These are phyloP conservation scores for Thunnus albacares DNA, from an alignment of 2,797 vertebrate species.

Conservation along the genomic window DNA sequence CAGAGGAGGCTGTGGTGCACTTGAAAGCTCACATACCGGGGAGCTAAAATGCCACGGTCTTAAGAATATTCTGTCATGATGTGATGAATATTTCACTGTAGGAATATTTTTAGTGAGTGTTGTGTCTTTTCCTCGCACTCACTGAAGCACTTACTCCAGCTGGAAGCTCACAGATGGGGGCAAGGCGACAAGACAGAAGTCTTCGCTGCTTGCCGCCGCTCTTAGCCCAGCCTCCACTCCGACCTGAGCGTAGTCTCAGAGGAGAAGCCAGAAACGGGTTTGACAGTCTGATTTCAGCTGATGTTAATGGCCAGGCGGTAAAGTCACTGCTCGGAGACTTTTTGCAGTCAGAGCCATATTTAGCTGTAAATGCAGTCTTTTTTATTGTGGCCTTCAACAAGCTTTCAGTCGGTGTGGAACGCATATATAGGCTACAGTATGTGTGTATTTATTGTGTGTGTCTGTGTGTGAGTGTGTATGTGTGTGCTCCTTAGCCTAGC, in stretches of 20 bases:
- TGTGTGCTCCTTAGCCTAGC: conserved; percentile 65
- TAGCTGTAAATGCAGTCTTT: conserved; percentile 29
- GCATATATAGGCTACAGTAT: conserved; percentile 8
- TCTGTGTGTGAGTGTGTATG: conserved; percentile 25
- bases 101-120: conserved; percentile 76
- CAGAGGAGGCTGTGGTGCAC: conserved; percentile 32
- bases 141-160: conserved; percentile 59
- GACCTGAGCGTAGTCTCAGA: conserved; percentile 46
- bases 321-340: conserved; percentile 2
- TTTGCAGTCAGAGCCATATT: conserved; percentile 14
- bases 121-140: conserved; percentile 59
- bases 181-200: conserved; percentile 27
- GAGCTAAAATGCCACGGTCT: conserved; percentile 72
- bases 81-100: conserved; percentile 81
- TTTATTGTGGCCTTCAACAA: conserved; percentile 44
- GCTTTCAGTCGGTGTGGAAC: conserved; percentile 28
- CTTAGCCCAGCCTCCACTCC: conserved; percentile 42
- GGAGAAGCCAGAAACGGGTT: conserved; percentile 31
- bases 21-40: conserved; percentile 51
- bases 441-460: conserved; percentile 18
- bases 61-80: conserved; percentile 73
- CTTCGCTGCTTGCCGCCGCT: conserved; percentile 23
- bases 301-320: conserved; percentile 40
- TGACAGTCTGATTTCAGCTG: conserved; percentile 45
- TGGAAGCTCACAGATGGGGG: conserved; percentile 51